Percentiles rank a stretch among this genome's conserved stretches.
These are phyloP conservation scores for Eupithecia vulgata DNA, from an alignment of 2,888 invertebrate species.

Conservation along the genomic window DNA sequence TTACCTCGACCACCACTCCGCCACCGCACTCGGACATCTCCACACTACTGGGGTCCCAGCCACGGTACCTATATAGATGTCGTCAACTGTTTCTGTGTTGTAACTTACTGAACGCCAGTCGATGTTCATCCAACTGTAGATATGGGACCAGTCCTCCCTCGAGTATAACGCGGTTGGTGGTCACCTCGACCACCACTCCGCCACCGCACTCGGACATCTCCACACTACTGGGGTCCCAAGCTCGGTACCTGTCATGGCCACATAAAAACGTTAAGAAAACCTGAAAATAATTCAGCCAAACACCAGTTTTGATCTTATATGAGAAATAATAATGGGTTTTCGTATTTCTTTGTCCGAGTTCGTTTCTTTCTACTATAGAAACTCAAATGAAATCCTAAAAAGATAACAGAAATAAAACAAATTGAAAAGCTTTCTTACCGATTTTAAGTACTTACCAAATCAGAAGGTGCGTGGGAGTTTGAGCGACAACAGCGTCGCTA, in stretches of 20 bases:
- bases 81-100: neutral
- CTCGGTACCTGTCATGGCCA: constrained; percentile 68
- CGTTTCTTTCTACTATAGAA: neutral
- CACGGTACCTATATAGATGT: constrained; percentile 55
- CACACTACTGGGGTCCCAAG: constrained; percentile 74
- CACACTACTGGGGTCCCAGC: constrained; percentile 74
- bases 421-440: neutral
- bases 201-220: constrained; percentile 78
- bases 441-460: constrained; percentile 89
- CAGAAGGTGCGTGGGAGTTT: constrained; percentile 94
- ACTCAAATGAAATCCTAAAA: neutral
- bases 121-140: constrained; percentile 73
- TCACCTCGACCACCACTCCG: constrained; percentile 66
- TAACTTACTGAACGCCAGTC: constrained; percentile 73
- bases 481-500: constrained; percentile 98
- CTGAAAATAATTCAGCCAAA: neutral
- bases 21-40: constrained; percentile 78
- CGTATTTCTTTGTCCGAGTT: neutral
- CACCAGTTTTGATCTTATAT: neutral
- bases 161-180: constrained; percentile 63
- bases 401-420: neutral
- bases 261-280: neutral
- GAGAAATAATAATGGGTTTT: neutral
- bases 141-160: constrained; percentile 69
- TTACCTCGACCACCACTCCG: constrained; percentile 66